These are phyloP conservation scores for Cygnus atratus DNA, from an alignment of 2,113 vertebrate species.

Conservation along the genomic window DNA sequence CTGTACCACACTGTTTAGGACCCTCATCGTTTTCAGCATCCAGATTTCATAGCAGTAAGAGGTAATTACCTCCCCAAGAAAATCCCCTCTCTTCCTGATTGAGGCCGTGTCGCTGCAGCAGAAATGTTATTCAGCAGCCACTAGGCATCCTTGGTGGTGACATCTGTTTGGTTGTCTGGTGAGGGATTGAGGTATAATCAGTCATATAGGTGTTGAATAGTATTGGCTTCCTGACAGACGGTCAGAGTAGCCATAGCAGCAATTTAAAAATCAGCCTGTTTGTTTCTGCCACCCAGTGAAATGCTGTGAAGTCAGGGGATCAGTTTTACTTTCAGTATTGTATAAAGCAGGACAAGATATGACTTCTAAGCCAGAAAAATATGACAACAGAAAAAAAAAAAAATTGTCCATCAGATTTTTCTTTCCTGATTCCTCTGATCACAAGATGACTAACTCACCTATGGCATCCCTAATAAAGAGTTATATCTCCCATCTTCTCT, in stretches of 20 bases:
- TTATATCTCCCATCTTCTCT: not conserved
- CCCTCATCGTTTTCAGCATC: not conserved
- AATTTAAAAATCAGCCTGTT: constrained; percentile 21
- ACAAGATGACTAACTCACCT: not conserved
- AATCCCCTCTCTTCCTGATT: constrained; percentile 26
- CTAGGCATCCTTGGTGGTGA: constrained; percentile 58
- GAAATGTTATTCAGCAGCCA: constrained; percentile 55
- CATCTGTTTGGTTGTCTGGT: constrained; percentile 66
- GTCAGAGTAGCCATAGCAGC: not conserved
- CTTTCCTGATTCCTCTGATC: not conserved
- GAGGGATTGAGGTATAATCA: constrained; percentile 52
- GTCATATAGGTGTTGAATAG: constrained; percentile 62
- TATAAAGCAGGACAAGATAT: not conserved
- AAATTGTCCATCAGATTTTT: not conserved
- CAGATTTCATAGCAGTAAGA: constrained; percentile 45
- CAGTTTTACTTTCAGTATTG: not conserved
- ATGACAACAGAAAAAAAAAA: not conserved
- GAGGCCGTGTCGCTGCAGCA: constrained; percentile 28
- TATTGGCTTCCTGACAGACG: constrained; percentile 61
- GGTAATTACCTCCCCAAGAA: constrained; percentile 49
- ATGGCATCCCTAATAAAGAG: not conserved
- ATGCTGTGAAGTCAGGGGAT: not conserved
- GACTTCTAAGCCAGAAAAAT: not conserved
- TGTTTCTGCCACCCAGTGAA: constrained; percentile 35
- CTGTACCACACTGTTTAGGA: not conserved